Percentiles rank a stretch among this genome's conserved stretches.
Evolutionary conservation across 37 sponge, comb jelly and placozoan species (phyloP).

Genomic region (Dysidea cf. avara): DNA sequence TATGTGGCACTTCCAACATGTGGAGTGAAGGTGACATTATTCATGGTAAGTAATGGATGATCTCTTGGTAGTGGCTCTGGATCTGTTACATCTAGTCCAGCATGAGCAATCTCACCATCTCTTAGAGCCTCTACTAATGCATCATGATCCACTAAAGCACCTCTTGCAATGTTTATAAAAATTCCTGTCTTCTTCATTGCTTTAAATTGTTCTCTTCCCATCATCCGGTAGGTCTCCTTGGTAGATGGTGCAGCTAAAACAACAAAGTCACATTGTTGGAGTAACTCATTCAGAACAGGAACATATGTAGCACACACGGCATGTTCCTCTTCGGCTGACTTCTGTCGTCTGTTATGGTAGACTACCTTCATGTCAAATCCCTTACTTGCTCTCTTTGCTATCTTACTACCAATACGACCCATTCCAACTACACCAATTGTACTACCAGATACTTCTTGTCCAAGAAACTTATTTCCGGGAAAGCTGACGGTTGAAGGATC

Average conservation of each 20-base stretch:
- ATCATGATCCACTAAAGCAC: constrained; percentile 85
- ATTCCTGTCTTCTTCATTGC: constrained; percentile 68
- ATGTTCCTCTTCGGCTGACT: constrained; percentile 35
- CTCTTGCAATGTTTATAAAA: constrained; percentile 84
- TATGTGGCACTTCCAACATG: constrained; percentile 86
- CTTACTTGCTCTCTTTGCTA: constrained; percentile 71
- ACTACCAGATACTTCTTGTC: constrained; percentile 60
- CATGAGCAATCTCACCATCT: constrained; percentile 58
- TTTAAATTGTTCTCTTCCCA: constrained; percentile 64
- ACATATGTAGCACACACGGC: constrained; percentile 54
- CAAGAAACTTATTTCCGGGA: constrained; percentile 29
- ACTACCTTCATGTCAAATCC: constrained; percentile 85
- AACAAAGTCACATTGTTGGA: constrained; percentile 75
- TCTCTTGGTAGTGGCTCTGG: constrained; percentile 89
- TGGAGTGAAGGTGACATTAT: constrained; percentile 79
- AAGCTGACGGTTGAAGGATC: constrained; percentile 11
- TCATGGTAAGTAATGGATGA: constrained; percentile 71
- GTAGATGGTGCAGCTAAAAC: constrained; percentile 66
- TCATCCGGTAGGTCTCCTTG: constrained; percentile 67
- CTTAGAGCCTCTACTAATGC: constrained; percentile 70
- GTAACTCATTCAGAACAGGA: constrained; percentile 35
- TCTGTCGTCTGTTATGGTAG: constrained; percentile 72
- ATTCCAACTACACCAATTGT: constrained; percentile 87
- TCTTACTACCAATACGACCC: constrained; percentile 80
- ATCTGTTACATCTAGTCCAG: constrained; percentile 90